Conservation (phyloP, 2,797 vertebrate species). For the Diceros bicornis region DNA sequence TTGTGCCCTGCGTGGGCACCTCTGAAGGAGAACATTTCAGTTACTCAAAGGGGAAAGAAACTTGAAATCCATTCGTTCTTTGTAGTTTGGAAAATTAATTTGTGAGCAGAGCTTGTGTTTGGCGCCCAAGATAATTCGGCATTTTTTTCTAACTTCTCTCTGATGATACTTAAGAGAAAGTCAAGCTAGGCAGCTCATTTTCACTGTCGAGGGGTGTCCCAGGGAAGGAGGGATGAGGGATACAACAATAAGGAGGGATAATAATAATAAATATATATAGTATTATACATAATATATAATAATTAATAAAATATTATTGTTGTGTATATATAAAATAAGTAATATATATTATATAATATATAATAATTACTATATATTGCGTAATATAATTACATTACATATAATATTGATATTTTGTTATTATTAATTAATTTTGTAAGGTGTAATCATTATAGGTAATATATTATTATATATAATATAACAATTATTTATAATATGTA, state of each 20-base stretch:
- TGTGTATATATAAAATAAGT: neutral
- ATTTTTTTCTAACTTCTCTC: neutral
- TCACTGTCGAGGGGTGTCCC: neutral
- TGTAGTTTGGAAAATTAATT: slow-evolving; percentile 37
- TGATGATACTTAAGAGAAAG: neutral
- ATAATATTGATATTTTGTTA: too few species aligned
- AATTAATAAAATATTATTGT: neutral
- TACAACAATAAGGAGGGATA: too few species aligned
- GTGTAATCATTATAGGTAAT: neutral
- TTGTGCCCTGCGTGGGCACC: neutral
- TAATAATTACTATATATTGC: neutral
- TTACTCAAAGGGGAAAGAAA: neutral
- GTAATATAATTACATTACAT: too few species aligned
- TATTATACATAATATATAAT: neutral
- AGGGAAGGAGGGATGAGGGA: neutral
- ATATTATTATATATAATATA: neutral
- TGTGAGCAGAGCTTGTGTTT: slow-evolving; percentile 18
- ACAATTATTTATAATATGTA: neutral
- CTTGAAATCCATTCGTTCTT: neutral
- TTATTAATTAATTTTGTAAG: too few species aligned
- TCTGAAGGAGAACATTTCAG: neutral
- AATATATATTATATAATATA: neutral
- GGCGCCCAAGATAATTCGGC: neutral
- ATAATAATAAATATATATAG: neutral
- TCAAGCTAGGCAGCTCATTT: neutral